Percentiles rank a stretch among this genome's conserved stretches.
phyloP scores from a whole-genome alignment of 2,888 invertebrate genomes.

The Auanema freiburgensis region DNA sequence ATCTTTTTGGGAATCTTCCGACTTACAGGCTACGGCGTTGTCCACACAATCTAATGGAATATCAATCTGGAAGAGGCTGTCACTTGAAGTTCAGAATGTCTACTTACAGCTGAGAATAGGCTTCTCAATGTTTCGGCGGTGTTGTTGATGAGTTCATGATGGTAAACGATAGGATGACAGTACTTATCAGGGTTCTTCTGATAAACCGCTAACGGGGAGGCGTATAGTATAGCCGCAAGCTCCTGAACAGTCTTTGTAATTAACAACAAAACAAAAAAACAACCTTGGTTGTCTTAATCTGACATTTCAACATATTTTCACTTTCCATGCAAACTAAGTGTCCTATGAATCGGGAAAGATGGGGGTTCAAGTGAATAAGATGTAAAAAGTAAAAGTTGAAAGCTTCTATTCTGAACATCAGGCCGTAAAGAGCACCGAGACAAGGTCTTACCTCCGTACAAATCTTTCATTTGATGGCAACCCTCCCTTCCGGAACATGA shows the following conservation, averaged over 20 bases:
- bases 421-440: not conserved
- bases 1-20: slow-evolving; percentile 14
- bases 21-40: slow-evolving; percentile 10
- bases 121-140: not conserved
- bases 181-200: slow-evolving; percentile 16
- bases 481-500: slow-evolving; percentile 26
- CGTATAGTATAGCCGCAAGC: slow-evolving; percentile 20
- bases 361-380: not conserved
- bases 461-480: slow-evolving; percentile 19
- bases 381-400: not conserved
- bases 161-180: slow-evolving; percentile 15
- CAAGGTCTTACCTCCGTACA: slow-evolving; percentile 6
- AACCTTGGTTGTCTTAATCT: not conserved
- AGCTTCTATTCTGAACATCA: not conserved
- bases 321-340: no score
- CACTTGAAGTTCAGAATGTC: no score
- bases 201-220: slow-evolving; percentile 20
- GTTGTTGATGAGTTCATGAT: slow-evolving; percentile 13
- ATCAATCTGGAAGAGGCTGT: slow-evolving; percentile 8
- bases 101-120: slow-evolving; percentile 10
- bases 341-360: no score
- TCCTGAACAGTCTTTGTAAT: slow-evolving; percentile 10
- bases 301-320: not conserved
- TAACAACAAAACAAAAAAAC: not conserved
- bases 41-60: slow-evolving; percentile 10